Evolutionary conservation across 2,888 invertebrate genomes (phyloP).

Genomic region (Margaritifera margaritifera): DNA sequence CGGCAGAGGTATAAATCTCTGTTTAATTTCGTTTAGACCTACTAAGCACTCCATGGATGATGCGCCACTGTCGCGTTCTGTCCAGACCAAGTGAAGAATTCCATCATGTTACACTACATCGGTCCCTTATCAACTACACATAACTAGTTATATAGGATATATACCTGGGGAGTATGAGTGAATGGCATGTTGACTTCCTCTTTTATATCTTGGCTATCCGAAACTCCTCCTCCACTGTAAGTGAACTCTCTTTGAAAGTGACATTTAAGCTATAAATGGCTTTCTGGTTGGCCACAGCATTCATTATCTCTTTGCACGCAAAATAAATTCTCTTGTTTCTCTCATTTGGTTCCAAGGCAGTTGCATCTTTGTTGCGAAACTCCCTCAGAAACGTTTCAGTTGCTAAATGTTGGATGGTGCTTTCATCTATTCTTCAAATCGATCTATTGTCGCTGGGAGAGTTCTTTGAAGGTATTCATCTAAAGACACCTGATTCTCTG

Average conservation of each 20-base stretch:
- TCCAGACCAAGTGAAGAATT: too few species aligned
- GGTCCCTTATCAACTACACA: too few species aligned
- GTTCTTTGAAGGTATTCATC: not conserved
- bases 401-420: not conserved
- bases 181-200: too few species aligned
- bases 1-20: too few species aligned
- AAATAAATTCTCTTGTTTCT: not conserved
- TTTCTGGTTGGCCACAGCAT: conserved; percentile 1
- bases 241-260: not conserved
- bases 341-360: conserved; percentile 1
- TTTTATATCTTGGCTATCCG: conserved; percentile 3
- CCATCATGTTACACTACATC: too few species aligned
- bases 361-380: conserved; percentile 4
- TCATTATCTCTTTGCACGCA: conserved; percentile 2
- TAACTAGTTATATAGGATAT: too few species aligned
- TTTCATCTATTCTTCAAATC: not conserved
- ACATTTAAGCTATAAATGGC: conserved; percentile 2
- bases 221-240: conserved; percentile 1
- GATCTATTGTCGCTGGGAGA: not conserved
- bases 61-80: too few species aligned
- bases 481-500: not conserved
- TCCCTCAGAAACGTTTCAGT: conserved; percentile 3
- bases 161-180: too few species aligned
- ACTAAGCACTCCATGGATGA: too few species aligned
- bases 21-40: too few species aligned